These are phyloP conservation scores for Nemotelus pantherinus DNA, from an alignment of 2,888 invertebrate species.

Conservation along the genomic window DNA sequence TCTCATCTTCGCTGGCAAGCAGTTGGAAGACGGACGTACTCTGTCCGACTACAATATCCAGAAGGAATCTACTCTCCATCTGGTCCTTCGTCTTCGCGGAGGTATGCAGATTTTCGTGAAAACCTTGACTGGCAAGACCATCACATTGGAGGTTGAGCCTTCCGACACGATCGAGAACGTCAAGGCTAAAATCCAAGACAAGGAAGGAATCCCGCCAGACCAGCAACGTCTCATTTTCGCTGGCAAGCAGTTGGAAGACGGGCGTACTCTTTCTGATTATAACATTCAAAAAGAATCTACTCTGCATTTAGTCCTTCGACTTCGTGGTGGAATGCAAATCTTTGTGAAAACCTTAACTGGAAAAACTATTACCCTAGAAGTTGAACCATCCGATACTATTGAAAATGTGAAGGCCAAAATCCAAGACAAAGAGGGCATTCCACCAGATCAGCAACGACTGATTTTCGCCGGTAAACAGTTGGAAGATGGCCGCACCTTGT, in stretches of 20 bases:
- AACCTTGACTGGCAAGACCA: constrained; percentile 44
- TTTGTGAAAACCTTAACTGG: constrained; percentile 38
- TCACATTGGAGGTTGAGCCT: constrained; percentile 41
- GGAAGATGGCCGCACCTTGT: constrained; percentile 89
- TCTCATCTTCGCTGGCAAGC: constrained; percentile 40
- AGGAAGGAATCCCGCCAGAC: constrained; percentile 43
- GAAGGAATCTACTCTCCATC: constrained; percentile 45
- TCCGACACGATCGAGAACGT: constrained; percentile 43
- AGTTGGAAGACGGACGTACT: constrained; percentile 44
- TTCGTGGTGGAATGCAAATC: constrained; percentile 41
- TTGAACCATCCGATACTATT: constrained; percentile 35
- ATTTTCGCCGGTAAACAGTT: constrained; percentile 74
- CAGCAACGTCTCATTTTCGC: constrained; percentile 43
- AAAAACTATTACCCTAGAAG: constrained; percentile 36
- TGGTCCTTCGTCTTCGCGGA: constrained; percentile 43
- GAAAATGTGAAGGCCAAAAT: constrained; percentile 38
- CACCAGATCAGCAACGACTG: constrained; percentile 28
- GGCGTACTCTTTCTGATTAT: constrained; percentile 24
- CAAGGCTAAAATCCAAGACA: constrained; percentile 43
- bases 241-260: constrained; percentile 36
- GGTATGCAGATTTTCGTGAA: constrained; percentile 46
- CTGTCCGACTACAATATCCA: constrained; percentile 46
- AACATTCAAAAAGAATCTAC: constrained; percentile 36
- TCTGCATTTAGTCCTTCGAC: constrained; percentile 26
- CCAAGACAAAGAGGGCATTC: constrained; percentile 35